phyloP scores from a whole-genome alignment of 2,888 invertebrate genomes.

The Meiosimyza platycephala region DNA sequence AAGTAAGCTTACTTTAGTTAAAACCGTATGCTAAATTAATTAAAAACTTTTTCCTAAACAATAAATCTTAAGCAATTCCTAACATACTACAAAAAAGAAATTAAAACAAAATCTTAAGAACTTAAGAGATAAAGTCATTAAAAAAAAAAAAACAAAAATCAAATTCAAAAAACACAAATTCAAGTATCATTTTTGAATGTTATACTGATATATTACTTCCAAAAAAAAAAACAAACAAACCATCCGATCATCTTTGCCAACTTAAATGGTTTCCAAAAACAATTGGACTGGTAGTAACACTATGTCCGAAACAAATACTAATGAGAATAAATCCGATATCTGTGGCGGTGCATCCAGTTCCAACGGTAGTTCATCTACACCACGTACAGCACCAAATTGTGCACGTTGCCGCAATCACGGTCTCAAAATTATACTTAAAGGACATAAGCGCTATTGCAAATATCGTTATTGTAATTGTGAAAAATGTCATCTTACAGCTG shows the following conservation, averaged over 20 bases:
- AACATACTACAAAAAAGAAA: too few species aligned
- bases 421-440: slow-evolving; percentile 88
- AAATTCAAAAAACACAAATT: too few species aligned
- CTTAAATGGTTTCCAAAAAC: slow-evolving; percentile 65
- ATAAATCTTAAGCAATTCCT: too few species aligned
- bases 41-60: too few species aligned
- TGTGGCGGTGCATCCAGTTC: slow-evolving; percentile 68
- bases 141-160: too few species aligned
- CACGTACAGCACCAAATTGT: slow-evolving; percentile 90
- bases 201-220: not conserved
- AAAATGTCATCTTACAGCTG: slow-evolving; percentile 87
- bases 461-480: slow-evolving; percentile 87
- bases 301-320: slow-evolving; percentile 70
- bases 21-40: too few species aligned
- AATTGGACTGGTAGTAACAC: slow-evolving; percentile 64
- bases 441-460: slow-evolving; percentile 92
- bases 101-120: too few species aligned
- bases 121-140: too few species aligned
- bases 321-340: slow-evolving; percentile 70
- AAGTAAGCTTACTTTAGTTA: too few species aligned
- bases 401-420: slow-evolving; percentile 93
- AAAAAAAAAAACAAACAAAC: too few species aligned
- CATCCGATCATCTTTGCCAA: not conserved
- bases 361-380: slow-evolving; percentile 72
- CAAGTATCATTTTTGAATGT: too few species aligned